Evolutionary conservation across 2,888 invertebrate genomes (phyloP).

Genomic region (Sialis fuliginosa): DNA sequence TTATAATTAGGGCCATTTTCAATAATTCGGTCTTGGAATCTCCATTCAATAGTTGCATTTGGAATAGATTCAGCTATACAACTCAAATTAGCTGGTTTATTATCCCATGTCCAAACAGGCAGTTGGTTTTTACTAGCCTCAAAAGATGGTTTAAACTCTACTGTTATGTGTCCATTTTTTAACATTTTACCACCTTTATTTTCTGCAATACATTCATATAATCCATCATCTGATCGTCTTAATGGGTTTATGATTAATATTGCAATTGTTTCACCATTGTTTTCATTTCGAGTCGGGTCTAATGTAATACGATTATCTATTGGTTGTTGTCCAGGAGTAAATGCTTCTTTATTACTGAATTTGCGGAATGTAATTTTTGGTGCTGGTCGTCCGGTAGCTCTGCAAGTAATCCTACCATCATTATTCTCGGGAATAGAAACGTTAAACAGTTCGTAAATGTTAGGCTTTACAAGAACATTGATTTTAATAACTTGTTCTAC

Average conservation of each 20-base stretch:
- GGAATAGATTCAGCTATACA: constrained; percentile 77
- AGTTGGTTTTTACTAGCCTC: constrained; percentile 47
- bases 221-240: constrained; percentile 61
- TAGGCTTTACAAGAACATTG: constrained; percentile 59
- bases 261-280: constrained; percentile 41
- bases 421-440: constrained; percentile 43
- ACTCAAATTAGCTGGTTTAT: constrained; percentile 62
- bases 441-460: constrained; percentile 60
- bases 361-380: constrained; percentile 68
- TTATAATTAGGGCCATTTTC: constrained; percentile 32
- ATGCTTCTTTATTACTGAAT: constrained; percentile 44
- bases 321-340: constrained; percentile 45
- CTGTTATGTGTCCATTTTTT: constrained; percentile 65
- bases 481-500: constrained; percentile 49
- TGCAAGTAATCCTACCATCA: constrained; percentile 52
- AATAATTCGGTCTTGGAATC: constrained; percentile 26
- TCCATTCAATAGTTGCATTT: constrained; percentile 83
- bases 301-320: constrained; percentile 50
- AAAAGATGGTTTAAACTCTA: constrained; percentile 70
- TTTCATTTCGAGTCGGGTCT: constrained; percentile 32
- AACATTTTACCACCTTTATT: constrained; percentile 61
- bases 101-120: constrained; percentile 71
- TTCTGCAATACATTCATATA: constrained; percentile 72
- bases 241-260: constrained; percentile 48
- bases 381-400: constrained; percentile 62